Conservation (phyloP, 2,888 invertebrate species). For the Cryptophagus acutangulus region DNA sequence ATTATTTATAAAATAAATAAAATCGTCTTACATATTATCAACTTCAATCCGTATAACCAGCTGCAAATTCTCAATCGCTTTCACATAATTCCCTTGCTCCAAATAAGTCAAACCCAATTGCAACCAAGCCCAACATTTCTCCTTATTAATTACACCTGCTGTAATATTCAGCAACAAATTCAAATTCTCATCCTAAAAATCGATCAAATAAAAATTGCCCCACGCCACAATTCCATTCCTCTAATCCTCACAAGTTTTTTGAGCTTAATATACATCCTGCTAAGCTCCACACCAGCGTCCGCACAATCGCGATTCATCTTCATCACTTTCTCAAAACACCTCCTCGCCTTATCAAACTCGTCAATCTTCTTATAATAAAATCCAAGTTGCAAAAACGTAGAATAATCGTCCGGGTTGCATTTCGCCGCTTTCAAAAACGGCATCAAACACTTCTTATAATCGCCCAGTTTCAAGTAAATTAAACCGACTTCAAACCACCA, state of each 20-base stretch:
- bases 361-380: constrained; percentile 62
- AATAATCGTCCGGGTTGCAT: constrained; percentile 66
- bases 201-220: no score
- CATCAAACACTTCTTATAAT: constrained; percentile 58
- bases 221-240: neutral
- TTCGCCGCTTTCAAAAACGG: constrained; percentile 67
- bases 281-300: constrained; percentile 67
- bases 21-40: constrained; percentile 56
- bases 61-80: constrained; percentile 73
- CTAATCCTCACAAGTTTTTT: constrained; percentile 57
- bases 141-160: constrained; percentile 41
- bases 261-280: constrained; percentile 66
- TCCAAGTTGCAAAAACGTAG: constrained; percentile 72
- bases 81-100: constrained; percentile 64
- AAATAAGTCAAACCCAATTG: constrained; percentile 79
- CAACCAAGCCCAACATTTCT: constrained; percentile 70
- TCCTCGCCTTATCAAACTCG: constrained; percentile 69
- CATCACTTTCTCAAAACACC: constrained; percentile 81
- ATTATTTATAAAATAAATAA: neutral
- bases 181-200: constrained; percentile 56
- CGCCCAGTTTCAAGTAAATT: constrained; percentile 56
- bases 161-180: constrained; percentile 55
- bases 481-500: constrained; percentile 57
- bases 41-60: constrained; percentile 65
- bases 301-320: constrained; percentile 64